A percentile compares a stretch with the other conserved stretches of the same genome.
Conservation (phyloP, 2,113 vertebrate genomes). For the Maccullochella peelii region DNA sequence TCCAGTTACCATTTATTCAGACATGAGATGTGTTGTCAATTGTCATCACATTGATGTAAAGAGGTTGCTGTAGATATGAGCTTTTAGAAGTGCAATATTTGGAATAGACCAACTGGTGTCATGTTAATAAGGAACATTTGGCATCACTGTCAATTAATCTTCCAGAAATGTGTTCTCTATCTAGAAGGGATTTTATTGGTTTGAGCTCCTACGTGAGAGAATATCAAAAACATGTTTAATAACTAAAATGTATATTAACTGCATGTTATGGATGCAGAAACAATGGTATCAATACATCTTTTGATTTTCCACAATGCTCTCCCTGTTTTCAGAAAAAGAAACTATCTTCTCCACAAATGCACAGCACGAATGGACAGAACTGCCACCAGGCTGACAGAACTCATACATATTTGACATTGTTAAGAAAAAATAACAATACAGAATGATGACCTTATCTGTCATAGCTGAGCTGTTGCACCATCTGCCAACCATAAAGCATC, state of each 20-base stretch:
- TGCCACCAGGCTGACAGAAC: neutral
- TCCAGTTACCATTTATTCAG: neutral
- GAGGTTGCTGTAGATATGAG: neutral
- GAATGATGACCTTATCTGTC: constrained; percentile 2
- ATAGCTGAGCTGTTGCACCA: constrained; percentile 10
- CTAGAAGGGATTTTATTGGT: too few relatives aligned
- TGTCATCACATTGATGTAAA: neutral
- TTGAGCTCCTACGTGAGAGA: too few relatives aligned
- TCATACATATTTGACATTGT: constrained; percentile 9
- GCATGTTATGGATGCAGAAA: neutral
- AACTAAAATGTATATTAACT: too few relatives aligned
- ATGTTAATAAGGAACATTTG: neutral
- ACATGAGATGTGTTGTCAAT: neutral
- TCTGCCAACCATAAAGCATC: constrained; percentile 36
- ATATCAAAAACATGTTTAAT: too few relatives aligned
- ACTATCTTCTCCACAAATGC: neutral
- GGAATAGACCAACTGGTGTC: neutral
- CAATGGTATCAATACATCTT: neutral
- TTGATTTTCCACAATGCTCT: neutral
- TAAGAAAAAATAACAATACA: neutral
- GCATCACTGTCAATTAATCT: too few relatives aligned
- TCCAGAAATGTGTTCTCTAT: neutral
- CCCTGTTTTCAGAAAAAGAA: neutral
- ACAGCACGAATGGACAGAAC: neutral
- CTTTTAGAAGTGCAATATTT: neutral